Percentiles rank a stretch among this genome's conserved stretches.
Evolutionary conservation across 2,113 vertebrate species (phyloP).

Genomic region (Chaetorhynchus papuensis): DNA sequence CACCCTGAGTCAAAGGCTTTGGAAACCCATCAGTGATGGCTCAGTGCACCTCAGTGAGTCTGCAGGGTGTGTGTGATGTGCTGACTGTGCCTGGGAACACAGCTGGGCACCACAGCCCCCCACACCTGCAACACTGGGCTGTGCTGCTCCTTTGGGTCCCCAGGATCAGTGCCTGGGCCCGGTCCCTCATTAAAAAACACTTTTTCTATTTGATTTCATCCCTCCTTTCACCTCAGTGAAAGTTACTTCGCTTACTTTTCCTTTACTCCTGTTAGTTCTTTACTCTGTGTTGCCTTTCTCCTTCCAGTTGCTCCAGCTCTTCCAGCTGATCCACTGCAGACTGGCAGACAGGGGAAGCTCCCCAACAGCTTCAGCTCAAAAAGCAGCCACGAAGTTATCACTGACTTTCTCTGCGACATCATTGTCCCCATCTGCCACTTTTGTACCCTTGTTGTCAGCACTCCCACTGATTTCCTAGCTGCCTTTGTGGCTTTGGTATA

Average conservation of each 20-base stretch:
- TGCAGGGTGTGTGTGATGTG: not conserved
- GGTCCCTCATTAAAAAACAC: not conserved
- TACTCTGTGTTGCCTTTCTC: not conserved
- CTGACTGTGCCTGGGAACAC: not conserved
- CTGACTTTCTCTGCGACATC: not conserved
- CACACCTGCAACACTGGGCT: accelerated
- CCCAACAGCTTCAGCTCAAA: not conserved
- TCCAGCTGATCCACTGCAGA: not conserved
- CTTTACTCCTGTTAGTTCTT: not conserved
- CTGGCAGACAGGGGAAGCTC: not conserved
- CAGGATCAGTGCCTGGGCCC: not conserved
- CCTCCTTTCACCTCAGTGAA: not conserved
- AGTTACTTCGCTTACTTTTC: not conserved
- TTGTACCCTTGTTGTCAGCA: not conserved
- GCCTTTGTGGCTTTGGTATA: not conserved
- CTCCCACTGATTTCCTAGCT: not conserved
- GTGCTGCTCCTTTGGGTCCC: not conserved
- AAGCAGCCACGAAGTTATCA: not conserved
- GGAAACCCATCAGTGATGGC: not conserved
- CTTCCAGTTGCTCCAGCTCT: not conserved
- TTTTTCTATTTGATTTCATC: not conserved
- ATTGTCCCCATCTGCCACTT: not conserved
- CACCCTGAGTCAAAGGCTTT: not conserved
- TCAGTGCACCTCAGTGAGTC: not conserved
- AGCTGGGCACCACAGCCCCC: not conserved